Evolutionary conservation across 1,140 invertebrate genomes (phyloP), one percentile per base, ranked within the genome.

Genomic region (Drosophila subobscura): DNA sequence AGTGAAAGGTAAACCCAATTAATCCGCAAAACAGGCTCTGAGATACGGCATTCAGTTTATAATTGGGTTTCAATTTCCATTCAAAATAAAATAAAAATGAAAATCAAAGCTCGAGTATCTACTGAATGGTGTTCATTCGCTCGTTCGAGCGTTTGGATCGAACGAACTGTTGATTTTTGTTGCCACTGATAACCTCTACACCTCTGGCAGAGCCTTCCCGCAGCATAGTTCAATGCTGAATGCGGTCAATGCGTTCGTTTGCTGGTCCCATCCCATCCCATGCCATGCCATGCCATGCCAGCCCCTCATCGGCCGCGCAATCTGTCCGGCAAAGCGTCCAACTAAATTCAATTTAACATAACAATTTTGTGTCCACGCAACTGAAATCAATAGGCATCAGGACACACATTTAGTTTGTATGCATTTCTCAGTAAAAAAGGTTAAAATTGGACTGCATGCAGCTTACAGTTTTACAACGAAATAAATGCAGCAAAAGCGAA

Each of bases 211-310:
- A 3, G 5, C 25, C 25, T 33, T 2, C 29, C 3, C 33, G 8
- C 10, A 12, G 10, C 60, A 65, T 61, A 70, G 80, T 77, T 85
- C 80, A 85, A 77, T 86, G 81, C 72, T 85, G 67, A 80, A 68
- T 49, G 49, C 77, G 80, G 80, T 77, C 80, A 80, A 37, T 63
- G 80, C 22, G 50, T 55, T 73, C 6, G 22, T 37, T 37, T 22
- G 16, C 16, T 20, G 16, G 16, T 20, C 16, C 16, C 16, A 20
- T 20, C 16, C 16, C 16, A 20, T 20, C 16, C 16, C 16, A 20
- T 20, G 16, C 0, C 16, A 20, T 20, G 16, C 16, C 16, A 20
- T 49, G 8, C 7, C 4, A 16, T 2, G n/a, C n/a, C n/a, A n/a
- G n/a, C n/a, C 2, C 29, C 29, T 33, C 29, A 3, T 3, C 29